Evolutionary conservation across 2,888 invertebrate genomes (phyloP).

Genomic region (Nemapogon koenigi): DNA sequence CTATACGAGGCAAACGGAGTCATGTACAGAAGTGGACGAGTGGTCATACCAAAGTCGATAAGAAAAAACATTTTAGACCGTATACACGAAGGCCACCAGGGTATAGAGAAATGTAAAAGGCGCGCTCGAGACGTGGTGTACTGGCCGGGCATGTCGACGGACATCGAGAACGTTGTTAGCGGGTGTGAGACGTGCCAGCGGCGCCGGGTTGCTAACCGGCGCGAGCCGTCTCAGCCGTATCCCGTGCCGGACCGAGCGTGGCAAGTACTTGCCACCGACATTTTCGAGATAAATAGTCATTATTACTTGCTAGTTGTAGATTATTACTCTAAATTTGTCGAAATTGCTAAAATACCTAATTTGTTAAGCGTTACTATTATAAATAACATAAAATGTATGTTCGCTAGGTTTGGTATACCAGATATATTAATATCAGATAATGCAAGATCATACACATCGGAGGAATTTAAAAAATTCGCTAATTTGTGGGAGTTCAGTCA

Average conservation of each 20-base stretch:
- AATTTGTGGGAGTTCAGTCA: neutral
- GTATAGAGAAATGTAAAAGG: slow-evolving; percentile 14
- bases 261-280: slow-evolving; percentile 16
- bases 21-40: slow-evolving; percentile 1
- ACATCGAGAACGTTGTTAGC: slow-evolving; percentile 14
- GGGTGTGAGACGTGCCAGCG: slow-evolving; percentile 15
- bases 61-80: slow-evolving; percentile 8
- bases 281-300: slow-evolving; percentile 16
- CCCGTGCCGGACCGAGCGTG: slow-evolving; percentile 4
- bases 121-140: slow-evolving; percentile 16
- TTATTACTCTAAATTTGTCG: slow-evolving; percentile 19
- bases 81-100: slow-evolving; percentile 14
- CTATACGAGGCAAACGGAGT: neutral
- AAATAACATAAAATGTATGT: neutral
- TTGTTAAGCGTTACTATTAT: neutral
- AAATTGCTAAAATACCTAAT: slow-evolving; percentile 11
- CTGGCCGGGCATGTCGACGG: slow-evolving; percentile 17
- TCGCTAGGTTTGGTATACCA: slow-evolving; percentile 1
- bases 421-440: neutral
- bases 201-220: slow-evolving; percentile 15
- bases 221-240: slow-evolving; percentile 16
- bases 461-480: neutral
- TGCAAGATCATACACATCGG: neutral
- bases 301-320: slow-evolving; percentile 21
- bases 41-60: neutral